Evolutionary conservation across 2,113 vertebrate genomes (phyloP), one percentile per base, ranked within the genome.

Genomic region (Tachysurus vachellii): DNA sequence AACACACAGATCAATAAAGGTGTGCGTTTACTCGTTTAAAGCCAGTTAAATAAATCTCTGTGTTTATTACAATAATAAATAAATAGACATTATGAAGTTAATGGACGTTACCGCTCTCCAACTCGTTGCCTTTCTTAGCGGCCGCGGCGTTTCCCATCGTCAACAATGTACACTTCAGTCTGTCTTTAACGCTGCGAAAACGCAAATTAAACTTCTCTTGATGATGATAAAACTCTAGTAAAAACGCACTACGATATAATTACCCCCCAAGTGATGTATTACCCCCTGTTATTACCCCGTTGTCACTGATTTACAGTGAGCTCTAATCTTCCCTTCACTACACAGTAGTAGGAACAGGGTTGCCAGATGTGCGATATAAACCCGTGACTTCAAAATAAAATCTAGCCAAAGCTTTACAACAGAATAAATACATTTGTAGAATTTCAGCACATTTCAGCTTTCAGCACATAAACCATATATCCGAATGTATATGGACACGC

Each of bases 121-220:
- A 95, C 95, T 98, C 97, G 96, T 96, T 96, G 95, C 97, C 97
- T 94, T 98, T 97, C 96, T 97, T 97, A 95, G 97, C 96, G 91
- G 97, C 96, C 90, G 97, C 97, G 84, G 97, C 96, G 96, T 98
- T 98, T 89, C 97, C 97, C 97, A 97, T 97, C 92, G 93, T 92
- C 89, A 87, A 94, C 14, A 23, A 31, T 79, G 44, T 8, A 26
- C 79, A 9, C 71, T 76, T 47, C 47, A 23, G 17, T 80, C 19
- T 4, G 79, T 42, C 54, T 80, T 57, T 42, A 80, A 57, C 36
- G 54, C 54, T 80, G 54, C 54, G 21, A 56, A 59, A 80, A 77
- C n/a, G 47, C 75, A 17, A 79, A 81, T 61, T 2, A 14, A 81
- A 81, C 79, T 26, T 13, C 21, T 14, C 56, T 3, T 1, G 19